Percentiles rank a stretch among this genome's conserved stretches.
These are phyloP conservation scores for Eufriesea mexicana DNA, from an alignment of 1,140 invertebrate species.

Conservation along the genomic window DNA sequence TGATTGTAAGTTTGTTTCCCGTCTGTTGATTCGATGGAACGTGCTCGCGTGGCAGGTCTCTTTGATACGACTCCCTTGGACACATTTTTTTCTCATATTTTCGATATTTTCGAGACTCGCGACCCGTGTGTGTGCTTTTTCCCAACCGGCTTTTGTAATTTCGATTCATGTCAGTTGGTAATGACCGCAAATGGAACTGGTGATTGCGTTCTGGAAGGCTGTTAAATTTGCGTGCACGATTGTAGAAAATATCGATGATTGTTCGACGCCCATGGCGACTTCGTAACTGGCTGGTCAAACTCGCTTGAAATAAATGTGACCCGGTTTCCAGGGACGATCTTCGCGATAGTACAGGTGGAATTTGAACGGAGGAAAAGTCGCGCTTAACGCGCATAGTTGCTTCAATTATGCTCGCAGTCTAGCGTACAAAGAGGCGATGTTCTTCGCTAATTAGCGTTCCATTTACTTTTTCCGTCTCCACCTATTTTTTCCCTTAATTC, in stretches of 20 bases:
- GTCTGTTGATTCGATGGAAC: slow-evolving; percentile 33
- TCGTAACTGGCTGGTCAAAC: neutral
- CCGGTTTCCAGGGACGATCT: neutral
- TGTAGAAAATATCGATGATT: neutral
- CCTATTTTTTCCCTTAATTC: no score
- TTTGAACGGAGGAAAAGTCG: slow-evolving; percentile 2
- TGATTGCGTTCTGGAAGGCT: neutral
- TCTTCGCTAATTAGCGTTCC: neutral
- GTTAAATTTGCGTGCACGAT: neutral
- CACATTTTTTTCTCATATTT: neutral
- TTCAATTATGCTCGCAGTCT: no score
- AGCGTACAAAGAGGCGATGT: neutral
- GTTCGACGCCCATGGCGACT: neutral
- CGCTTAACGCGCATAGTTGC: no score
- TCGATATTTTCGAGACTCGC: no score
- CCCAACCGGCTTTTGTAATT: neutral
- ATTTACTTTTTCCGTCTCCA: no score
- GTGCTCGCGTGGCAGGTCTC: slow-evolving; percentile 1
- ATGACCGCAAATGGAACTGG: neutral
- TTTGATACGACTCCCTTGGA: neutral
- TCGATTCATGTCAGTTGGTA: neutral
- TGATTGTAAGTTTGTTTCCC: slow-evolving; percentile 48
- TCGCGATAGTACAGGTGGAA: neutral
- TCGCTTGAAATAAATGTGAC: slow-evolving; percentile 31
- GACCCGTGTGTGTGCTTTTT: neutral